Percentiles rank a stretch among this genome's conserved stretches.
phyloP scores from a whole-genome alignment of 2,888 invertebrate species.

The Acleris literana region DNA sequence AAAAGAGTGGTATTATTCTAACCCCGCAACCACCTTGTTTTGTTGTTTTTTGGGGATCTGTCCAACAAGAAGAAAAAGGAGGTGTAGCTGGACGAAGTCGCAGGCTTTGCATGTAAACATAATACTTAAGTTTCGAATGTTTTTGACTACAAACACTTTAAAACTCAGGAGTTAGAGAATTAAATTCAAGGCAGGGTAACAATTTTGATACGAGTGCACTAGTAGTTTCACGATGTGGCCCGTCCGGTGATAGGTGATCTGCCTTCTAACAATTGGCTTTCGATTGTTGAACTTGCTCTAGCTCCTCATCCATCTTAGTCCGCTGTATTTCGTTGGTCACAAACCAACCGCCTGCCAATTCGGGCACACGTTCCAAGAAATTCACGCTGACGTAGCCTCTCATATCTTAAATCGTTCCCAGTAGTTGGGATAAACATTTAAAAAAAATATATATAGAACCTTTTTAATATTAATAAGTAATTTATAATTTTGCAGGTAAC shows the following conservation, averaged over 20 bases:
- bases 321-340: conserved; percentile 27
- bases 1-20: too few species aligned
- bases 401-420: conserved; percentile 2
- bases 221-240: conserved; percentile 8
- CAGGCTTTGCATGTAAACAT: too few species aligned
- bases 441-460: not conserved
- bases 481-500: conserved; percentile 1
- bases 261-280: conserved; percentile 71
- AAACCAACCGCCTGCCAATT: conserved; percentile 11
- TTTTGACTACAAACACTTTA: too few species aligned
- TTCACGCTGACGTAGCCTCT: not conserved
- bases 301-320: conserved; percentile 40
- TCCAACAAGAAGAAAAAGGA: too few species aligned
- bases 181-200: too few species aligned
- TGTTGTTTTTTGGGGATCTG: too few species aligned
- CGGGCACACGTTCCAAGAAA: conserved; percentile 2
- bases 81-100: too few species aligned
- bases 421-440: not conserved
- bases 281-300: conserved; percentile 64
- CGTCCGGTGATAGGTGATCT: conserved; percentile 73
- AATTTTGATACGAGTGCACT: conserved; percentile 5
- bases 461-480: not conserved
- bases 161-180: too few species aligned
- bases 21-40: too few species aligned
- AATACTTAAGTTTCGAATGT: too few species aligned